phyloP scores from a whole-genome alignment of 2,113 vertebrate species.

The Xiphorhynchus elegans region DNA sequence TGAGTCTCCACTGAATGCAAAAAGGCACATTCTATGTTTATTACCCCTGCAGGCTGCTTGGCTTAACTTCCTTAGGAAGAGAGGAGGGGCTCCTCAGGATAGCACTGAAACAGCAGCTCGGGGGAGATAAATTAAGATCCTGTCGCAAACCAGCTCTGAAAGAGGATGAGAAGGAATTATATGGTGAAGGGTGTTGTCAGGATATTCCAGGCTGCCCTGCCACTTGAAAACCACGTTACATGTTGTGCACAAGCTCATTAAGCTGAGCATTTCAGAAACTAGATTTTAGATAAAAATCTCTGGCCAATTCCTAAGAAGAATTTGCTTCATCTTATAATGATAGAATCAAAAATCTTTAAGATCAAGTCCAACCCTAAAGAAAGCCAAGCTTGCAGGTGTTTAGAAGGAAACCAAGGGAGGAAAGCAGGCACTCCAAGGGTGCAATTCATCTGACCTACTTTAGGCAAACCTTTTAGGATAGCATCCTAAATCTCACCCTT shows the following conservation, averaged over 20 bases:
- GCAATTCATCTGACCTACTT: not conserved
- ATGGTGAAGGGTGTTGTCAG: not conserved
- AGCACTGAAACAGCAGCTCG: not conserved
- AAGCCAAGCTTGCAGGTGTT: not conserved
- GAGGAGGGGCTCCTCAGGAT: not conserved
- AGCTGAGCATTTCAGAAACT: not conserved
- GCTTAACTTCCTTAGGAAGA: not conserved
- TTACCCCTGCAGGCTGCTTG: constrained; percentile 21
- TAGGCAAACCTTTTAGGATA: not conserved
- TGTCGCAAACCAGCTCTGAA: not conserved
- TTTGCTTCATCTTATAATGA: not conserved
- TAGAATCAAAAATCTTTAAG: not conserved
- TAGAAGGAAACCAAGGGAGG: not conserved
- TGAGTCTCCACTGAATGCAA: not conserved
- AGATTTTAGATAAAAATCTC: not conserved
- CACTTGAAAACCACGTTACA: not conserved
- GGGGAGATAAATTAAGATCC: not conserved
- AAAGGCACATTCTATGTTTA: not conserved
- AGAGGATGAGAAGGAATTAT: not conserved
- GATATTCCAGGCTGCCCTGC: not conserved
- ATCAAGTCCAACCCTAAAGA: not conserved
- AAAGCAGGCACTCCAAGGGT: not conserved
- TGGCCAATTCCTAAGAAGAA: not conserved
- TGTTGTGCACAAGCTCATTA: not conserved
- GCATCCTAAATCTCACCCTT: not conserved